Conservation (phyloP, 2,797 vertebrate species). For the Cossypha polioptera region DNA sequence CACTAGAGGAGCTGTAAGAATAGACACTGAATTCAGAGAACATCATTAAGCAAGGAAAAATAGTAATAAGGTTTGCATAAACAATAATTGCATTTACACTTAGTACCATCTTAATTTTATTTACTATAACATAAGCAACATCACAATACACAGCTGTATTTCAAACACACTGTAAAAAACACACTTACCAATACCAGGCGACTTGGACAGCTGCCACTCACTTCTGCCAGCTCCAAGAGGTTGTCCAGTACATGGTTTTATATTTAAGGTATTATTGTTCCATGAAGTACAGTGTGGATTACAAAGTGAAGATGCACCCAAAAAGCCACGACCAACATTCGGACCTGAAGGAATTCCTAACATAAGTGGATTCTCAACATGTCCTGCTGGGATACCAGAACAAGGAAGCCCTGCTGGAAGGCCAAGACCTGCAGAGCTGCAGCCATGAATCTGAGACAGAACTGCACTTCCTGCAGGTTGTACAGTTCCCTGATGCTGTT, state of each 20-base stretch:
- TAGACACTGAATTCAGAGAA: neutral
- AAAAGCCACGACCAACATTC: constrained; percentile 62
- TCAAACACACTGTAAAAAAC: neutral
- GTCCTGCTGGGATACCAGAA: constrained; percentile 57
- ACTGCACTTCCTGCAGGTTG: constrained; percentile 50
- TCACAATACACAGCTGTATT: neutral
- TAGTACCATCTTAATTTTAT: neutral
- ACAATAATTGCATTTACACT: neutral
- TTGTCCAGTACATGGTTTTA: constrained; percentile 71
- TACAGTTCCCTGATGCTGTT: constrained; percentile 74
- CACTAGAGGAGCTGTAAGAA: neutral
- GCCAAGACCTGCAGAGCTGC: constrained; percentile 65
- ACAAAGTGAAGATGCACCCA: constrained; percentile 63
- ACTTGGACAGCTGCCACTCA: constrained; percentile 70
- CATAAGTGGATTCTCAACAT: constrained; percentile 61
- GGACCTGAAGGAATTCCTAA: constrained; percentile 67
- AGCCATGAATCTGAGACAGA: constrained; percentile 72
- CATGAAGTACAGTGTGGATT: constrained; percentile 68
- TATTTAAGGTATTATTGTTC: constrained; percentile 69
- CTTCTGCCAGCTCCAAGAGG: constrained; percentile 58
- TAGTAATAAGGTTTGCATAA: neutral
- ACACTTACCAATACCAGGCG: constrained; percentile 80
- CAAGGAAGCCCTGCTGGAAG: constrained; percentile 64
- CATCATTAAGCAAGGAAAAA: neutral
- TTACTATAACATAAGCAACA: neutral